phyloP scores from a whole-genome alignment of 2,797 vertebrate species.

The Sebastes baramenuke region DNA sequence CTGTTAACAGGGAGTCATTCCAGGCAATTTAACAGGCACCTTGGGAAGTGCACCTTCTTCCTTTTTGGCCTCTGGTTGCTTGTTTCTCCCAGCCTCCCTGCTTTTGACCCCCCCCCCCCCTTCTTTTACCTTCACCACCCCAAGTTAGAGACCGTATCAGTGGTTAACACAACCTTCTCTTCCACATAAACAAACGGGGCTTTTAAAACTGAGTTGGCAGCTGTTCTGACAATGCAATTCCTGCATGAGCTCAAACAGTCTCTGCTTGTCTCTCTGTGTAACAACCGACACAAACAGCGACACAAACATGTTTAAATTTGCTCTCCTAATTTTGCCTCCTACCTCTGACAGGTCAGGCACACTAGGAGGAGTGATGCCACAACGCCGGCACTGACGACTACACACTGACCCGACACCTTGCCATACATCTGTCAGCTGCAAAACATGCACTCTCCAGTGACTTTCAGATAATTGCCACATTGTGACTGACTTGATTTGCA shows the following conservation, averaged over 20 bases:
- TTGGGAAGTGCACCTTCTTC: constrained; percentile 11
- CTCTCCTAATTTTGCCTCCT: neutral
- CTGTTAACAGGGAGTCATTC: constrained; percentile 60
- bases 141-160: neutral
- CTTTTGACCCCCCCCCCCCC: neutral
- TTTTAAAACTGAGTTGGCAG: neutral
- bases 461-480: constrained; percentile 55
- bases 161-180: neutral
- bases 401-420: constrained; percentile 43
- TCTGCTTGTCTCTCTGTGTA: neutral
- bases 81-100: neutral
- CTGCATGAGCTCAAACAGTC: neutral
- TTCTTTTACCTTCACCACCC: neutral
- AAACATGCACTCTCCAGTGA: constrained; percentile 45
- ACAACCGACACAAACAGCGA: neutral
- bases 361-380: neutral
- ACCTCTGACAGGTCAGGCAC: constrained; percentile 2
- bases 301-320: constrained; percentile 1
- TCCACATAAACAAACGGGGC: neutral
- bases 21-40: constrained; percentile 63
- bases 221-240: neutral
- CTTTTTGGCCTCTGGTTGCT: neutral
- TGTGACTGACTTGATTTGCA: constrained; percentile 54
- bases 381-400: neutral
- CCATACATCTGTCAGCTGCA: constrained; percentile 57